Base-by-base conservation (phyloP, 2,888 invertebrate genomes). In the Xestia rhomboidea region DNA sequence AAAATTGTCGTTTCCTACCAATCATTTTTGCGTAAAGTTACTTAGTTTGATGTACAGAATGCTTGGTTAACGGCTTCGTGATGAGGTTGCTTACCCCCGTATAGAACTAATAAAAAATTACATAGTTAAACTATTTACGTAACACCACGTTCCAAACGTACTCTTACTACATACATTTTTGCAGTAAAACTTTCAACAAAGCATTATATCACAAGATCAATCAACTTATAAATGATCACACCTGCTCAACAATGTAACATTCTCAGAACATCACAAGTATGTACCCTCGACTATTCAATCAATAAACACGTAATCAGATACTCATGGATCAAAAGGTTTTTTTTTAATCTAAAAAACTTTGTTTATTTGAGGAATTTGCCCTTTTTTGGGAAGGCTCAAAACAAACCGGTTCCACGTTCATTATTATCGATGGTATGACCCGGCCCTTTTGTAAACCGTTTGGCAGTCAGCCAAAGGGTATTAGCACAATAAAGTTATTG, bases 361-460 rank as follows among this genome's bases (percentile, higher is more conserved):
- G 74, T 79, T 75, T 77, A 41, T 77, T 63, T 34, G 15, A 66
- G 34, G 27, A 54, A 34, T 77, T 68, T 66, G 41, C 41, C 76
- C 70, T 75, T 83, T 82, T 77, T 69, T 51, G 57, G 71, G n/a
- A 41, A 27, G 69, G 57, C 64, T 80, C 51, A 70, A 84, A 81
- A 77, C 79, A 83, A 83, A 81, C 73, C 41, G 76, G 68, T 83
- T 85, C 71, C 73, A 80, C 77, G 76, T 86, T 87, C 78, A 86
- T 87, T 82, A 84, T 87, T 85, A 87, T 87, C 85, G 79, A 90
- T 89, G 76, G 66, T 69, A 79, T 66, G 64, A 78, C 64, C 78
- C 68, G 64, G 73, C 64, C 81, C 72, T 84, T 86, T 85, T 73
- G 79, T 88, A 81, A 81, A 77, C 81, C 70, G 77, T 82, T 89